Evolutionary conservation across 1,140 invertebrate genomes (phyloP).

Genomic region (Sycophila sp.): DNA sequence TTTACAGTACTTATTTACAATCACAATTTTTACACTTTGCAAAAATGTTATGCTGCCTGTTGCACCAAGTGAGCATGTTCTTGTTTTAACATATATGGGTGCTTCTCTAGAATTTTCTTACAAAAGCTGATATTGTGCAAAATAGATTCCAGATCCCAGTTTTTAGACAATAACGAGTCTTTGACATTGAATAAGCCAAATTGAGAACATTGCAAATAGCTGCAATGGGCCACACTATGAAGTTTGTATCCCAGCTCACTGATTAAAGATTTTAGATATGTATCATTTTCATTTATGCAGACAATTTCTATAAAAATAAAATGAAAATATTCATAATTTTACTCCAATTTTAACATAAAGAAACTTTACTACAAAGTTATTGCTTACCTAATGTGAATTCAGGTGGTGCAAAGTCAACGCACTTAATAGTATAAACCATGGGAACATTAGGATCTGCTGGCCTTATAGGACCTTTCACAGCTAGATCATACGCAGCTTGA

Average conservation of each 20-base stretch:
- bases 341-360: slow-evolving; percentile 3
- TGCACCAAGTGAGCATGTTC: slow-evolving; percentile 52
- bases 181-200: slow-evolving; percentile 84
- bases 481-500: slow-evolving; percentile 89
- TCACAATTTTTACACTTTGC: slow-evolving; percentile 12
- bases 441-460: slow-evolving; percentile 77
- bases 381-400: slow-evolving; percentile 84
- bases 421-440: slow-evolving; percentile 88
- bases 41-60: neutral
- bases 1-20: slow-evolving; percentile 34
- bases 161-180: slow-evolving; percentile 81
- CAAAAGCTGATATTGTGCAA: slow-evolving; percentile 76
- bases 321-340: slow-evolving; percentile 20
- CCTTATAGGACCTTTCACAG: slow-evolving; percentile 79
- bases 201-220: slow-evolving; percentile 80
- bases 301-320: slow-evolving; percentile 79
- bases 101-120: slow-evolving; percentile 65
- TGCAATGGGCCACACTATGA: slow-evolving; percentile 82
- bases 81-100: slow-evolving; percentile 66
- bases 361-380: slow-evolving; percentile 5
- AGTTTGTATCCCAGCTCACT: slow-evolving; percentile 84
- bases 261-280: slow-evolving; percentile 79
- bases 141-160: slow-evolving; percentile 82
- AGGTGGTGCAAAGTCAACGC: slow-evolving; percentile 82
- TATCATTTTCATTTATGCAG: slow-evolving; percentile 83